These are phyloP conservation scores for Oreonectes daqikongensis DNA, from an alignment of 2,797 vertebrate genomes.

Conservation along the genomic window DNA sequence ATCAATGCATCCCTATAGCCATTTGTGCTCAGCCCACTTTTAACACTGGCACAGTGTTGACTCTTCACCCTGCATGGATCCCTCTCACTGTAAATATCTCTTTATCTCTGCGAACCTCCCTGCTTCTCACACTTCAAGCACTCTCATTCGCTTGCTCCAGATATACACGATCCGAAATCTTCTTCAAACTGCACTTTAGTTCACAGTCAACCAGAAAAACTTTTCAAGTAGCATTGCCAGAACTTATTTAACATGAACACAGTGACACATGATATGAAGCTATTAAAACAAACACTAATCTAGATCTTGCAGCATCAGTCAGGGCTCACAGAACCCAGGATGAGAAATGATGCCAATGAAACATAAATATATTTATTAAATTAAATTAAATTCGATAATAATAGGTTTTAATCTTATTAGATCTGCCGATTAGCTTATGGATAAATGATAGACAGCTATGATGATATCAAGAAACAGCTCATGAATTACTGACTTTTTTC, in stretches of 20 bases:
- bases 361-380: not conserved
- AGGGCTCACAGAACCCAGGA: not conserved
- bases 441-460: slow-evolving; percentile 5
- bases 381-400: not conserved
- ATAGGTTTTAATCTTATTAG: not conserved
- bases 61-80: slow-evolving; percentile 24
- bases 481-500: too few species aligned
- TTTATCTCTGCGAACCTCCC: not conserved
- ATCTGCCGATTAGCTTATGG: not conserved
- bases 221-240: not conserved
- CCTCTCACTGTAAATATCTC: not conserved
- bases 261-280: not conserved
- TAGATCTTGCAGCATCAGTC: not conserved
- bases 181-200: not conserved
- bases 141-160: slow-evolving; percentile 1
- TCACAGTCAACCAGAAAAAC: not conserved
- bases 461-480: not conserved
- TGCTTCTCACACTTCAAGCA: not conserved
- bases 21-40: slow-evolving; percentile 39
- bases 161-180: not conserved
- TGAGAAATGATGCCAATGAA: not conserved
- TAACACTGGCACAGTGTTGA: slow-evolving; percentile 9
- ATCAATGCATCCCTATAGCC: slow-evolving; percentile 42
- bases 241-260: not conserved
- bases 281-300: not conserved